Evolutionary conservation across 2,113 vertebrate species (phyloP).

Genomic region (Proteles cristata): DNA sequence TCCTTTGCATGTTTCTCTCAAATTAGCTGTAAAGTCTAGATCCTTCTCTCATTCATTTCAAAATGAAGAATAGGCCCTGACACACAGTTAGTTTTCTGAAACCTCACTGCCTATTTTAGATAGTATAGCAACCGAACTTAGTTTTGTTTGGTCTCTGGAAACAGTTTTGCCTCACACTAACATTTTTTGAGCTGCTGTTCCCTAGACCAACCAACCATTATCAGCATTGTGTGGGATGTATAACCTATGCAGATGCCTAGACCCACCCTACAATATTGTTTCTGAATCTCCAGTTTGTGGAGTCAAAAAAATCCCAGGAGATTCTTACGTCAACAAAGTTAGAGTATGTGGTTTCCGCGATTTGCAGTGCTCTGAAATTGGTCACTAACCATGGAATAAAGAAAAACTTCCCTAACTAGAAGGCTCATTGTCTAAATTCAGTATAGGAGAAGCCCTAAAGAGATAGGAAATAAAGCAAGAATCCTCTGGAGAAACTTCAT

Average conservation of each 20-base stretch:
- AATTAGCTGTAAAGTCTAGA: neutral
- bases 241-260: neutral
- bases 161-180: neutral
- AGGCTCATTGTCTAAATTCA: conserved; percentile 4
- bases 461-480: neutral
- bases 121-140: neutral
- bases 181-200: neutral
- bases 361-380: conserved; percentile 20
- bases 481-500: conserved; percentile 32
- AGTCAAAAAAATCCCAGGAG: neutral
- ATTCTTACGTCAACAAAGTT: neutral
- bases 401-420: neutral
- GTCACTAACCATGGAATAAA: neutral
- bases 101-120: neutral
- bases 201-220: neutral
- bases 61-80: neutral
- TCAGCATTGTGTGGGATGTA: neutral
- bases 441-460: neutral
- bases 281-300: neutral
- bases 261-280: neutral
- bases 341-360: neutral
- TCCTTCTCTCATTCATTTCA: neutral
- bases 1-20: neutral
- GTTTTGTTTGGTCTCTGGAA: conserved; percentile 2
- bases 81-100: neutral